Base-by-base conservation (phyloP, 1,140 invertebrate species). In the Colletes latitarsis region DNA sequence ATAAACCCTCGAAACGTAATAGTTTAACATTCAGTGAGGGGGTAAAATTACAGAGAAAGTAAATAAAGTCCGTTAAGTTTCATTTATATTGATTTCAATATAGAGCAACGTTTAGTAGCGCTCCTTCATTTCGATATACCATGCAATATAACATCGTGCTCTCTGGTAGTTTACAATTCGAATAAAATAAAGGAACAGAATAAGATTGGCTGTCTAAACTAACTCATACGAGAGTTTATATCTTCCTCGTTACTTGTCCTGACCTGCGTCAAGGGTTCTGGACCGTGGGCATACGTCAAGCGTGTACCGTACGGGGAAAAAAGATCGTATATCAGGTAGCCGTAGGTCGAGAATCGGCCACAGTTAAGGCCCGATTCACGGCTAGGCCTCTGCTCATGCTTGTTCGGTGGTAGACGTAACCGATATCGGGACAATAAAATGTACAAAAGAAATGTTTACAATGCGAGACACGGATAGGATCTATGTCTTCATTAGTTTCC, bases 271-370 rank as follows among this genome's bases (percentile, higher is more conserved):
- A 67, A 66, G 77, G 58, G 55, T 63, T 49, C 43, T 62, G 53
- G 41, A 55, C 14, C 46, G 21, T 46, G 19, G 39, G 39, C 63
- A n/a, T 41, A 21, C 74, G 21, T 73, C 41, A 49, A 73, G 55
- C 70, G 19, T 62, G 57, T 46, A 70, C 68, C 53, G 19, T 41
- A 15, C 43, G n/a, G 30, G 46, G 60, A 63, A 74, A 74, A 74
- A 74, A 63, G 72, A 74, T 74, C 46, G 72, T 74, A 15, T 53
- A 63, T 74, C 72, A 63, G 58, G 71, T 73, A 73, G 71, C 49
- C 58, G 71, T 73, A 63, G 71, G 71, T 60, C 43, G 21, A 62
- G 71, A 63, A 73, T 73, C 15, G 8, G 15, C 8, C 62, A 62
- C 57, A 49, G 70, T 62, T 62, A 73, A 49, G 57, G 57, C 43